These are phyloP conservation scores for Eulemur coronatus DNA, from an alignment of 2,797 vertebrate genomes.

Conservation along the genomic window DNA sequence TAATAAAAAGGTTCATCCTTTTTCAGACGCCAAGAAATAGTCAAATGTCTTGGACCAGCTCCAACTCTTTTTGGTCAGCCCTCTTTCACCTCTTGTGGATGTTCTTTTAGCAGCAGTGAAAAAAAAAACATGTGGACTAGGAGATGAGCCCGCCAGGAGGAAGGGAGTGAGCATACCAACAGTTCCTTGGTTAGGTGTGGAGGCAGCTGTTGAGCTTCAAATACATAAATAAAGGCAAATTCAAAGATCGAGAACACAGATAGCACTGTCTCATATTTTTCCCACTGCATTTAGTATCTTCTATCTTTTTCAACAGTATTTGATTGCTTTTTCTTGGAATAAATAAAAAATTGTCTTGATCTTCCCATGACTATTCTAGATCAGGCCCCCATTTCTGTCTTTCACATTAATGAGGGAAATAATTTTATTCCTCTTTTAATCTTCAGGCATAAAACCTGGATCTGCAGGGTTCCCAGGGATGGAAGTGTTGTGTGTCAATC, in stretches of 20 bases:
- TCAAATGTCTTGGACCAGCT: constrained; percentile 68
- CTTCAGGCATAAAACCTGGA: not conserved
- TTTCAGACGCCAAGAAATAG: constrained; percentile 73
- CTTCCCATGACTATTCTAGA: not conserved
- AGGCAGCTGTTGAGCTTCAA: constrained; percentile 57
- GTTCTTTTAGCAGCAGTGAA: constrained; percentile 67
- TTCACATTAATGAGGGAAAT: not conserved
- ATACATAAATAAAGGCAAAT: constrained; percentile 56
- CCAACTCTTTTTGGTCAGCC: constrained; percentile 72
- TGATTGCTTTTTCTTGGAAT: constrained; percentile 53
- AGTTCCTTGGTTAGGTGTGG: constrained; percentile 73
- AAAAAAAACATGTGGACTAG: not conserved
- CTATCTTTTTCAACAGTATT: not conserved
- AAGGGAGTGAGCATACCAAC: constrained; percentile 41
- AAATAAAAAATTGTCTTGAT: not conserved
- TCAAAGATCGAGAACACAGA: constrained; percentile 50
- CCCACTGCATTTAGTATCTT: constrained; percentile 12
- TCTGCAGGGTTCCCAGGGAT: not conserved
- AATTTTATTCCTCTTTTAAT: not conserved
- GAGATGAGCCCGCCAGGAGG: constrained; percentile 43
- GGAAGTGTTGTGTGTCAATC: not conserved
- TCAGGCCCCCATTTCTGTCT: not conserved
- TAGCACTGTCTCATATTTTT: not conserved
- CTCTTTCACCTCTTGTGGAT: constrained; percentile 57
- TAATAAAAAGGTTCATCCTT: constrained; percentile 51